Base-by-base conservation (phyloP, 2,113 vertebrate genomes). In the Carassius gibelio region DNA sequence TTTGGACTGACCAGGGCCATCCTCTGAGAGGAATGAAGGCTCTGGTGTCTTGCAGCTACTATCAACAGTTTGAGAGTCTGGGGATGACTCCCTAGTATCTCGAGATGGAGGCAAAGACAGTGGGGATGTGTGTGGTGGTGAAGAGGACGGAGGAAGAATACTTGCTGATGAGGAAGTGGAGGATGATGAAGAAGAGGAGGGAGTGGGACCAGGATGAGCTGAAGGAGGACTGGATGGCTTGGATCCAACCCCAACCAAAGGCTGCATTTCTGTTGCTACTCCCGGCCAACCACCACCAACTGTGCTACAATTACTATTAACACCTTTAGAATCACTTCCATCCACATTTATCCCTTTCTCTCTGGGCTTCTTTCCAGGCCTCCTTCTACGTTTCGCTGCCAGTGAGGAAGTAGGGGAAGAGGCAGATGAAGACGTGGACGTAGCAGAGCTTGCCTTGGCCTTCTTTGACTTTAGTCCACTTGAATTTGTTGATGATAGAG, bases 41-140 rank as follows among this genome's bases (percentile, higher is more conserved):
- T 97, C 97, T 0, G 96, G 96, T 0, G 97, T 97, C 91, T 98
- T 98, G 61, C 96, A 97, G 88, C 96, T 97, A 89, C 96, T 97
- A 89, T 98, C 97, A 26, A 97, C 97, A 0, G 96, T 98, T 93
- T 98, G 97, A 0, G 97, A 98, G 87, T 98, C 96, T 0, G 97
- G 97, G 0, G 96, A 97, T 10, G 97, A 95, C 2, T 96, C 96
- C 0, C 96, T 93, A 34, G 90, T 90, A 87, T 95, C 87, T 87
- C 94, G 1, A 88, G 93, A 74, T 15, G 80, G 89, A 1, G 93
- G 91, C 1, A 91, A 83, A 4, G 93, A 89, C 34, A 93, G 89
- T 0, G 94, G 96, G 14, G 94, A 93, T 0, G 93, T 93, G 48
- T 91, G 95, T 2, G 93, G 95, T 1, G 94, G 95, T 0, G 93